Evolutionary conservation across 2,113 vertebrate genomes (phyloP), one percentile per base, ranked within the genome.

Genomic region (Rhinopomastus cyanomelas): DNA sequence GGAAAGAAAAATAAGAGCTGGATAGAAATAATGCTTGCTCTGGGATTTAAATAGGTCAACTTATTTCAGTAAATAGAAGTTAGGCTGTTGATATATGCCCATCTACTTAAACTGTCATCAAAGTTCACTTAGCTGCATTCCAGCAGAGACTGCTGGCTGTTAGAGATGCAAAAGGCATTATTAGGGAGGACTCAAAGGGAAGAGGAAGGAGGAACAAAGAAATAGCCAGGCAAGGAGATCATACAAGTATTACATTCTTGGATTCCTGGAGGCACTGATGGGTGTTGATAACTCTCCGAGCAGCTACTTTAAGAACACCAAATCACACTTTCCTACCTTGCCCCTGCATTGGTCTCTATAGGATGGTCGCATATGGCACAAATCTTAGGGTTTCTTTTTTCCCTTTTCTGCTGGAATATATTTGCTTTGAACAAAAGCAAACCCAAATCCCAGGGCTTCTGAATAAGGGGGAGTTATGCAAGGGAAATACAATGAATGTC

Each of bases 371-470:
- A 5, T 17, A 18, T 68, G 39, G 37, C 5, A 1, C 15, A 84
- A 66, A 30, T 36, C 36, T 84, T 34, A 84, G 77, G 6, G 19
- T 21, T 91, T 39, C 20, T 79, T 85, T 88, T 82, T 87, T 83
- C 14, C 13, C 4, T 56, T 84, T 95, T 93, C 85, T 69, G 67
- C 65, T 94, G 78, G 88, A 94, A 73, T 90, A 53, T 62, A 79
- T 93, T 96, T 92, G 72, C 83, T 95, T 95, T 96, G 90, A 95
- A 81, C 10, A 39, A 86, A 57, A 93, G 86, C 81, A 82, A 93
- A 42, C 59, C 23, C 59, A 92, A 93, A 95, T 95, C 90, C 92
- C 81, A 88, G 12, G 34, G 87, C 88, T 49, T 93, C 74, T 74
- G 89, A 74, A 67, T 74, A 66, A 79, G 74, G 49, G 36, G 85